A percentile compares a stretch with the other conserved stretches of the same genome.
Conservation (phyloP, 1,140 invertebrate species). For the Bemisia tabaci region DNA sequence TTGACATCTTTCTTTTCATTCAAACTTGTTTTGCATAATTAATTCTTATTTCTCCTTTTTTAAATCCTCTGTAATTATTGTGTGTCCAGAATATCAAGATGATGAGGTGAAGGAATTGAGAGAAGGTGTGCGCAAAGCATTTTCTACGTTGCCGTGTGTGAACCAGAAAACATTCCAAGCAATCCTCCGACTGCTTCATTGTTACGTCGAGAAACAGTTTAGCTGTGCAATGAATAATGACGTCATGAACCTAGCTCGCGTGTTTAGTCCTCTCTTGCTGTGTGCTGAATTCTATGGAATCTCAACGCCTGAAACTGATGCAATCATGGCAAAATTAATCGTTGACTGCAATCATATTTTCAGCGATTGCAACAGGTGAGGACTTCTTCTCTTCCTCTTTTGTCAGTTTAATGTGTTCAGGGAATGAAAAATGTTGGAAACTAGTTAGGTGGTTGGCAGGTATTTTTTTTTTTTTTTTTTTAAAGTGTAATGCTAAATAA, state of each 20-base stretch:
- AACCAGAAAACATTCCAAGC: constrained; percentile 32
- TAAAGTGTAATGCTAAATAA: no score
- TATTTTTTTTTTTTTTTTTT: no score
- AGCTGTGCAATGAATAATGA: not conserved
- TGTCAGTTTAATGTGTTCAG: no score
- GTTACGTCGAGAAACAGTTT: constrained; percentile 21
- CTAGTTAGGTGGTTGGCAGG: no score
- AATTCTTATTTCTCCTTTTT: no score
- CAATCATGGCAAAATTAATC: constrained; percentile 14
- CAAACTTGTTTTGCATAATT: no score
- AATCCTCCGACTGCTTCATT: constrained; percentile 32
- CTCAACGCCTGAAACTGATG: constrained; percentile 8
- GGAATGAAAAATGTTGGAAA: no score
- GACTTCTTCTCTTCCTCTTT: not conserved
- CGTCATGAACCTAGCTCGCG: constrained; percentile 10
- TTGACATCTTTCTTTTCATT: no score
- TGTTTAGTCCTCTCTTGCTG: constrained; percentile 17
- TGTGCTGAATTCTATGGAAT: constrained; percentile 10
- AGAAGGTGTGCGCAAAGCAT: not conserved
- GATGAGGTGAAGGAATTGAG: constrained; percentile 14
- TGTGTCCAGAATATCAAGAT: constrained; percentile 16
- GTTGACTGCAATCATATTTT: constrained; percentile 17
- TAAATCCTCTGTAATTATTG: no score
- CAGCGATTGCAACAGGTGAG: constrained; percentile 13
- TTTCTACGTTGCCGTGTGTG: constrained; percentile 28